Conservation (phyloP, 2,797 vertebrate genomes). For the Zenarchopterus dispar region DNA sequence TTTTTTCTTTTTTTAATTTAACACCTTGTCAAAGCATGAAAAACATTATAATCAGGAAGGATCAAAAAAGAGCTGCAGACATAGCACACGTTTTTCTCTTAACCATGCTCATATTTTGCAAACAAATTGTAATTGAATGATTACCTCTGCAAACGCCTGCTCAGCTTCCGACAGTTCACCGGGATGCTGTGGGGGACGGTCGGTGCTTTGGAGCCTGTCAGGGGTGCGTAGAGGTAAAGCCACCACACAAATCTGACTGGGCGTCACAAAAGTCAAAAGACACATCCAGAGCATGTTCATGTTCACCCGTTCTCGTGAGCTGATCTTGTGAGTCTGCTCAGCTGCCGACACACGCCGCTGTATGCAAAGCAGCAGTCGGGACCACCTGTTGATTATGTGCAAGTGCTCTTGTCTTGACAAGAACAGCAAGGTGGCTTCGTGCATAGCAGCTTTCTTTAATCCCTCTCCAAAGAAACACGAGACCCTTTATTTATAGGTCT, state of each 20-base stretch:
- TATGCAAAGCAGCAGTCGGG: slow-evolving; percentile 28
- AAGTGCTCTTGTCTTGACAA: slow-evolving; percentile 61
- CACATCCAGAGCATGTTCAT: slow-evolving; percentile 59
- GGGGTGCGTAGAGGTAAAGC: slow-evolving; percentile 36
- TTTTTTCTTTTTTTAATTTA: too few relatives aligned
- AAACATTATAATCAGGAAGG: too few relatives aligned
- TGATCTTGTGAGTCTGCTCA: not conserved
- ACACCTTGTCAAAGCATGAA: too few relatives aligned
- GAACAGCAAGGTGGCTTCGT: slow-evolving; percentile 37
- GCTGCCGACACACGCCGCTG: slow-evolving; percentile 12
- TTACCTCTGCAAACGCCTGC: slow-evolving; percentile 73
- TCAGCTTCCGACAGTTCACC: slow-evolving; percentile 46
- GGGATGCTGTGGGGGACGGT: not conserved
- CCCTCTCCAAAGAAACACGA: slow-evolving; percentile 17
- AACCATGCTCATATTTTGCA: not conserved
- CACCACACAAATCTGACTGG: not conserved
- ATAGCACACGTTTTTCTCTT: too few relatives aligned
- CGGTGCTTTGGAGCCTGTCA: not conserved
- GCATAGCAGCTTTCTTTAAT: slow-evolving; percentile 14
- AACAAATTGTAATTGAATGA: slow-evolving; percentile 6
- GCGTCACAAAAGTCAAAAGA: slow-evolving; percentile 45
- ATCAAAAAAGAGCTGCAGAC: too few relatives aligned
- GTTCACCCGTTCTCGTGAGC: slow-evolving; percentile 16
- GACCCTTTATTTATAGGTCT: slow-evolving; percentile 1
- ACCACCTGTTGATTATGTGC: slow-evolving; percentile 68